Conservation (phyloP, 2,113 vertebrate genomes). For the Sceloporus tristichus region DNA sequence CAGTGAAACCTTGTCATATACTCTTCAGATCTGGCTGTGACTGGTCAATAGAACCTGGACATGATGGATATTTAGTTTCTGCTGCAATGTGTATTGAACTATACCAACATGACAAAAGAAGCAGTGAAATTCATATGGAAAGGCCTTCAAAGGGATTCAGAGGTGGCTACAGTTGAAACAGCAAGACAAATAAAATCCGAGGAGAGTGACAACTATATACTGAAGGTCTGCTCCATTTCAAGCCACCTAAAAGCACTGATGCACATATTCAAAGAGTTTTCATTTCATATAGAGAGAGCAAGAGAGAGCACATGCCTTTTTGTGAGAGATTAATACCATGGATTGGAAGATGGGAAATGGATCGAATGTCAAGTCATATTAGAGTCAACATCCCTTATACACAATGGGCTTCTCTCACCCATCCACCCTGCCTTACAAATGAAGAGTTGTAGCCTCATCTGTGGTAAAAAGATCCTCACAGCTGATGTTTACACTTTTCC, state of each 20-base stretch:
- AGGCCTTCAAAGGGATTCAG: neutral
- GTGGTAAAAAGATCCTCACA: neutral
- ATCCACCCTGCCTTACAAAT: neutral
- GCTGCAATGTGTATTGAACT: neutral
- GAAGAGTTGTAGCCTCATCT: neutral
- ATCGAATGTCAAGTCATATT: conserved; percentile 31
- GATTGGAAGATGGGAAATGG: neutral
- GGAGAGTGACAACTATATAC: neutral
- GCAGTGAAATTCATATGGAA: neutral
- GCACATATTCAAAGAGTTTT: neutral
- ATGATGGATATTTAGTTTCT: neutral
- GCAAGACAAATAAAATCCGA: neutral
- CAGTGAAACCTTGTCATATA: too few relatives aligned
- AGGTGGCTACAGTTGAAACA: neutral
- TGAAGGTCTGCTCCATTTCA: neutral
- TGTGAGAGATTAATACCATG: conserved; percentile 13
- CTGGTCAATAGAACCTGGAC: too few relatives aligned
- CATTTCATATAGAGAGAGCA: neutral
- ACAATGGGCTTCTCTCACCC: conserved; percentile 16
- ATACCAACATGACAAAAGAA: neutral
- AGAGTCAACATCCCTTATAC: conserved; percentile 16
- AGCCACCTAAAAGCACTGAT: neutral
- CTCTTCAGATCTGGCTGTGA: too few relatives aligned
- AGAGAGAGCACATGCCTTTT: neutral
- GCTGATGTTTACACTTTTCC: conserved; percentile 1